Base-by-base conservation (phyloP, 2,113 vertebrate species). In the Clarias batrachus region DNA sequence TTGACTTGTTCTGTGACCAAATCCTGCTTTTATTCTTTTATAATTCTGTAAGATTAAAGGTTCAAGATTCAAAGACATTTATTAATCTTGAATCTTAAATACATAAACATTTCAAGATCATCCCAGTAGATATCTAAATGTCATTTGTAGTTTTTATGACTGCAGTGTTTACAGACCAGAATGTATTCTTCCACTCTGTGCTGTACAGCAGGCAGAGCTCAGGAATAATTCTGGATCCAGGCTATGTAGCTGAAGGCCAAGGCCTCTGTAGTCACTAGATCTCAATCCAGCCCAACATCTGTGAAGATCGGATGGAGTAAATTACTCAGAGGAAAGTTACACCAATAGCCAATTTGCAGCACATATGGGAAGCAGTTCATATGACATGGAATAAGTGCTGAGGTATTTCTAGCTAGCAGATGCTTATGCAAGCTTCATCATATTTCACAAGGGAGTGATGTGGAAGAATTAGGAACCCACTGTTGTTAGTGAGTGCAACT, bases 321-420 rank as follows among this genome's bases (percentile, higher is more conserved):
- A 41, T 66, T 65, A 59, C 65, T 83, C 81, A 92, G 89, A 79
- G 83, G 3, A 91, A 54, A 82, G 25, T 37, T 82, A 25, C 62
- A 52, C 80, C 80, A 82, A 52, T 11, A n/a, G 37, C 62, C 57
- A 65, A 65, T 82, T 52, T 65, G 33, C 2, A 27, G 37, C 37
- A 65, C 80, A 82, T 82, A 66, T 82, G 60, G 41, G 37, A 66
- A 52, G 62, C 41, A 62, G 57, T 81, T 62, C 33, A 62, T 12
- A 62, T 81, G 78, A 81, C 57, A 60, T 60, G 30, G 57, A 81
- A 81, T 37, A 27, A 81, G 78, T 62, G 41, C 13, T 82, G 33
- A 65, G 37, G n/a, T 48, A 41, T 66, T 66, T 66, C 21, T 27
- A 65, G 52, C 62, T 66, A 82, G 62, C 62, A 66, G 48, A 87